Evolutionary conservation across 1,140 invertebrate species (phyloP).

Genomic region (Atopsyche davidsoni): DNA sequence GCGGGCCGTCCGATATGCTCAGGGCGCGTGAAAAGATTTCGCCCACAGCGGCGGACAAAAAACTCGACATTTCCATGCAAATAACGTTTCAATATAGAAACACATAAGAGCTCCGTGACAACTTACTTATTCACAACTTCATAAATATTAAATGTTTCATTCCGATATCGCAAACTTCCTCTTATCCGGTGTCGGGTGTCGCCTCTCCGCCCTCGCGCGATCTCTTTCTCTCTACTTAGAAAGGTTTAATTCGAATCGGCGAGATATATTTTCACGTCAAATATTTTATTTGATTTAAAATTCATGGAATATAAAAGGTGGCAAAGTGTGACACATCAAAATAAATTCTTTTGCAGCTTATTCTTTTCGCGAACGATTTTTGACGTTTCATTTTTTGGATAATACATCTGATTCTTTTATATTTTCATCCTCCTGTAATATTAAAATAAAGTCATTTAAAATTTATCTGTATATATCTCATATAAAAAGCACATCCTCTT

Average conservation of each 20-base stretch:
- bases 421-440: too few relatives aligned
- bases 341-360: too few relatives aligned
- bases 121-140: conserved; percentile 29
- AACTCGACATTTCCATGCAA: conserved; percentile 26
- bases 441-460: too few relatives aligned
- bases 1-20: too few relatives aligned
- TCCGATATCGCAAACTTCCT: conserved; percentile 25
- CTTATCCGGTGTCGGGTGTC: conserved; percentile 15
- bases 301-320: too few relatives aligned
- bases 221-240: conserved; percentile 15
- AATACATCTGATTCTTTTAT: too few relatives aligned
- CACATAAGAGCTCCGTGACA: conserved; percentile 27
- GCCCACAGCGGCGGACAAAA: conserved; percentile 1
- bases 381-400: too few relatives aligned
- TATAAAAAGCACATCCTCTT: too few relatives aligned
- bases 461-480: too few relatives aligned
- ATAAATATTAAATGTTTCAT: conserved; percentile 30
- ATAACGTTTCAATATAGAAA: conserved; percentile 29
- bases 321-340: too few relatives aligned
- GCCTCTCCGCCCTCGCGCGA: not conserved
- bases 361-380: too few relatives aligned
- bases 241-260: conserved; percentile 27
- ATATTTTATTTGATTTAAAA: too few relatives aligned
- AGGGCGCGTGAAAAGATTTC: conserved; percentile 17
- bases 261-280: conserved; percentile 19